A percentile compares a stretch with the other conserved stretches of the same genome.
These are phyloP conservation scores for Penaeus vannamei DNA, from an alignment of 1,140 invertebrate genomes.

Conservation along the genomic window DNA sequence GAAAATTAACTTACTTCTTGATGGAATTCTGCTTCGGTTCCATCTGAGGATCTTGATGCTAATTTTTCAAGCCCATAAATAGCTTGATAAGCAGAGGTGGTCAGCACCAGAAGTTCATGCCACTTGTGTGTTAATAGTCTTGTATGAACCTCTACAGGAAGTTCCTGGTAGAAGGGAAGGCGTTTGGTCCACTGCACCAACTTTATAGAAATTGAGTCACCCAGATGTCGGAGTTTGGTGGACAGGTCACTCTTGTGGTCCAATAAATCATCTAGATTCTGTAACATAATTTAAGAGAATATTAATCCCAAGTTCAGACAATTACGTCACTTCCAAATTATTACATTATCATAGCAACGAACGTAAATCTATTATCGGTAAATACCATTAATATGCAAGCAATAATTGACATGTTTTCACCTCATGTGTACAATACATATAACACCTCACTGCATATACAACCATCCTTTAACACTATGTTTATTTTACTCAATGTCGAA, in stretches of 20 bases:
- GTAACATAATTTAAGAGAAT: constrained; percentile 70
- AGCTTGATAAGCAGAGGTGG: constrained; percentile 93
- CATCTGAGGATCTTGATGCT: constrained; percentile 73
- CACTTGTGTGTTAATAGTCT: constrained; percentile 96
- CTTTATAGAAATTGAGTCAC: constrained; percentile 96
- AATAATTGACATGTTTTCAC: neutral
- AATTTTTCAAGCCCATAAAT: constrained; percentile 82
- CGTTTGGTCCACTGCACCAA: constrained; percentile 98
- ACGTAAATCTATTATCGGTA: too few relatives aligned
- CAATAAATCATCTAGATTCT: constrained; percentile 90
- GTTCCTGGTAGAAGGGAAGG: constrained; percentile 95
- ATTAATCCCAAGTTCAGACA: too few relatives aligned
- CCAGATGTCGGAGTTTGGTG: constrained; percentile 93
- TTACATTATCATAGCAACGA: too few relatives aligned
- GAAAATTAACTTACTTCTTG: constrained; percentile 78
- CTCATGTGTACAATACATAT: too few relatives aligned
- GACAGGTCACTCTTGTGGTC: constrained; percentile 91
- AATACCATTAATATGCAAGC: neutral
- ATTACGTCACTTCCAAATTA: too few relatives aligned
- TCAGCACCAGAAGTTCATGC: constrained; percentile 95
- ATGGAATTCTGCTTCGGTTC: constrained; percentile 80
- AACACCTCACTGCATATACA: too few relatives aligned
- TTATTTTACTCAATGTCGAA: constrained; percentile 46
- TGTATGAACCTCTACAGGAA: constrained; percentile 93
- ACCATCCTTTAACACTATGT: neutral